Evolutionary conservation across 2,888 invertebrate species (phyloP).

Genomic region (Baccha elongata): DNA sequence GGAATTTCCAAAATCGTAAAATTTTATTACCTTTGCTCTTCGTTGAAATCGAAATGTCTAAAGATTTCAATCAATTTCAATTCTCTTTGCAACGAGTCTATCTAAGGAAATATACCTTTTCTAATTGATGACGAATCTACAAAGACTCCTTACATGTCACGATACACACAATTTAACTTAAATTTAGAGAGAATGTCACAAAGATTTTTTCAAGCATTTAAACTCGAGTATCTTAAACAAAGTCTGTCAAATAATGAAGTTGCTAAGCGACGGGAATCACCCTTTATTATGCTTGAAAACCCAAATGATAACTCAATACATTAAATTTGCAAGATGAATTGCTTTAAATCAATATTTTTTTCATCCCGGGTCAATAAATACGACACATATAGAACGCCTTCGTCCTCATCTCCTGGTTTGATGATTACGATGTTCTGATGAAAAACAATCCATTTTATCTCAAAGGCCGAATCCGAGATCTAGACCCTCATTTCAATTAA

Average conservation of each 20-base stretch:
- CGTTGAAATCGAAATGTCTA: constrained; percentile 7
- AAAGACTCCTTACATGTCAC: constrained; percentile 22
- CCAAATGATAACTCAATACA: constrained; percentile 20
- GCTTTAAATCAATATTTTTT: constrained; percentile 27
- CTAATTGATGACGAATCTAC: constrained; percentile 50
- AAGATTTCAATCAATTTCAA: constrained; percentile 36
- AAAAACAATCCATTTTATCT: constrained; percentile 30
- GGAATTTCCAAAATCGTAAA: constrained; percentile 25
- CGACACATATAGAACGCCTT: neutral
- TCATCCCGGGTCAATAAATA: constrained; percentile 17
- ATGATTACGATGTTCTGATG: no score
- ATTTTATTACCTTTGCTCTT: constrained; percentile 45
- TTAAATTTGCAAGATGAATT: constrained; percentile 46
- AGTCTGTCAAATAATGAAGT: no score
- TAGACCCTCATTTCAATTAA: constrained; percentile 51
- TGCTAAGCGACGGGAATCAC: no score
- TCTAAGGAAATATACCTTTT: neutral
- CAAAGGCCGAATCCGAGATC: neutral
- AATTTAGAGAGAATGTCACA: constrained; percentile 50
- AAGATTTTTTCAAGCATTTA: constrained; percentile 25
- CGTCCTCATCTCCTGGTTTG: neutral
- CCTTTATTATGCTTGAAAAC: no score
- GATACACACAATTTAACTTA: constrained; percentile 35
- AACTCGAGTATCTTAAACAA: no score
- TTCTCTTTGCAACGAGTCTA: neutral